Evolutionary conservation across 2,888 invertebrate species (phyloP).

Genomic region (Sepioteuthis lessoniana): DNA sequence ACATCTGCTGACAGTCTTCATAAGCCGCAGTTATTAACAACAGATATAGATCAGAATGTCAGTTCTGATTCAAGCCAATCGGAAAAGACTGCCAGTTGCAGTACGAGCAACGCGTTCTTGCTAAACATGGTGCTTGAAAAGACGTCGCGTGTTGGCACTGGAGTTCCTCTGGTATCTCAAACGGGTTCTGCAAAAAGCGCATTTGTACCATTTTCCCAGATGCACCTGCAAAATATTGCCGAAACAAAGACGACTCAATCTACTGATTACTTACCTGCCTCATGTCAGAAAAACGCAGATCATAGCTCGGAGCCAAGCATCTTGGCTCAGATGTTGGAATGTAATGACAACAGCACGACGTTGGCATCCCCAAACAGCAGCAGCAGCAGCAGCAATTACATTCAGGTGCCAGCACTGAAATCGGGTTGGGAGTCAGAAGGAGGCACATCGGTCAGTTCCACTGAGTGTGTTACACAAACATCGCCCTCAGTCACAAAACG

Average conservation of each 20-base stretch:
- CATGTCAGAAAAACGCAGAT: neutral
- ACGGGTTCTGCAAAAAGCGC: slow-evolving; percentile 64
- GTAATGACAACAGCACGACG: neutral
- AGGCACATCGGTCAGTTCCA: slow-evolving; percentile 40
- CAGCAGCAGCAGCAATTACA: neutral
- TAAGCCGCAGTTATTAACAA: neutral
- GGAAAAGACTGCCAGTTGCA: neutral
- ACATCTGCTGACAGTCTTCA: neutral
- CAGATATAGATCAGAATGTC: neutral
- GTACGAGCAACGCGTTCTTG: neutral
- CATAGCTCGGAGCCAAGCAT: slow-evolving; percentile 42
- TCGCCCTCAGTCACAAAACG: slow-evolving; percentile 59
- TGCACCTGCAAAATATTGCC: slow-evolving; percentile 51
- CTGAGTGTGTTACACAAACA: neutral
- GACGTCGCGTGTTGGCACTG: slow-evolving; percentile 36
- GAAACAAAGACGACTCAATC: slow-evolving; percentile 37
- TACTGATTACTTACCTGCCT: neutral
- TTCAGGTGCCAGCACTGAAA: slow-evolving; percentile 41
- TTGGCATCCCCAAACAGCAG: slow-evolving; percentile 24
- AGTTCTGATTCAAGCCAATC: neutral
- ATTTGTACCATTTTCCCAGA: slow-evolving; percentile 68
- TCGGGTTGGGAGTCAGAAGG: slow-evolving; percentile 48
- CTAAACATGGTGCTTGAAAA: slow-evolving; percentile 46
- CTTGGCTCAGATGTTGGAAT: slow-evolving; percentile 23
- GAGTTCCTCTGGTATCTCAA: slow-evolving; percentile 49